Conservation (phyloP, 1,140 invertebrate genomes). For the Hetaerina americana region DNA sequence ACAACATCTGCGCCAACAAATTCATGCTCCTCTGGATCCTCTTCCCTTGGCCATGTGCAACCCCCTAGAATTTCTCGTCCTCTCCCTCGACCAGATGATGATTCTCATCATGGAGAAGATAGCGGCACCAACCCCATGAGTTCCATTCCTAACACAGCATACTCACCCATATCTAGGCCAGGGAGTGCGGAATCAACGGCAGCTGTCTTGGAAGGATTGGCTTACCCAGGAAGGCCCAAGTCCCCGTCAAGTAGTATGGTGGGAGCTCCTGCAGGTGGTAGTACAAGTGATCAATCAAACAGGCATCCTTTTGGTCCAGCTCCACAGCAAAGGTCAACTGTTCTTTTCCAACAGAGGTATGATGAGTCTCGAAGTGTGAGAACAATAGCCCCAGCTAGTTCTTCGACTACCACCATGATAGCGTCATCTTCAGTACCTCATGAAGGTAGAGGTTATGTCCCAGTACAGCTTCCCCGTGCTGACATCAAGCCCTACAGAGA, state of each 20-base stretch:
- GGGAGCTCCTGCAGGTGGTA: neutral
- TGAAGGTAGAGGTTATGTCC: conserved; percentile 38
- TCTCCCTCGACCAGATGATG: conserved; percentile 14
- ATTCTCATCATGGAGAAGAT: neutral
- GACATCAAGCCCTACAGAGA: conserved; percentile 60
- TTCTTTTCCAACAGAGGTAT: neutral
- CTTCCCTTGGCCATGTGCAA: conserved; percentile 7
- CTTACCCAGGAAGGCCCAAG: conserved; percentile 9
- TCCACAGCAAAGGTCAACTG: conserved; percentile 28
- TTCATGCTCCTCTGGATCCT: neutral
- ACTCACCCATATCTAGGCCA: conserved; percentile 57
- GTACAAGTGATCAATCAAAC: neutral
- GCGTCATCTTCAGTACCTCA: conserved; percentile 20
- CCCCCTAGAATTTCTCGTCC: conserved; percentile 26
- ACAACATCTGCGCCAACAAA: conserved; percentile 22
- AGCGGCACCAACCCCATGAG: neutral
- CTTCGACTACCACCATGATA: conserved; percentile 19
- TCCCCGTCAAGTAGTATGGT: conserved; percentile 28
- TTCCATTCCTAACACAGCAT: conserved; percentile 26
- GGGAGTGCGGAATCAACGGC: conserved; percentile 37
- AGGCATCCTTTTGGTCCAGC: neutral
- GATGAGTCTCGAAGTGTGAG: neutral
- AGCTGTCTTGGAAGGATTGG: conserved; percentile 11
- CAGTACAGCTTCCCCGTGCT: conserved; percentile 45
- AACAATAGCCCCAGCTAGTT: conserved; percentile 1